phyloP scores from a whole-genome alignment of 2,797 vertebrate genomes.

The Malurus leucopterus region DNA sequence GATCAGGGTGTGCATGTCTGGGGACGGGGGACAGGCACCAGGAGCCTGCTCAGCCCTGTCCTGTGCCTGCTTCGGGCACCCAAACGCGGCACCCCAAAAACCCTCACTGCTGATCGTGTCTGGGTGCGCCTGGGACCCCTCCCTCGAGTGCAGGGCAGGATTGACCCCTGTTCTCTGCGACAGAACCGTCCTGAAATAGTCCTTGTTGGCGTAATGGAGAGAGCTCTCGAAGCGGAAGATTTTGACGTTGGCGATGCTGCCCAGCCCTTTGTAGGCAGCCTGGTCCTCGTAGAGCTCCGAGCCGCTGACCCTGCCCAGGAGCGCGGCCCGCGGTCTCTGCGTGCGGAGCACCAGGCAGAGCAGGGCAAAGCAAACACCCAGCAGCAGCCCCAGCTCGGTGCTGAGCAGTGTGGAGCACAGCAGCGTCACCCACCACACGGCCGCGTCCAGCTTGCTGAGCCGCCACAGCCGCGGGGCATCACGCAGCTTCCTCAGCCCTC shows the following conservation, averaged over 20 bases:
- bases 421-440: conserved; percentile 68
- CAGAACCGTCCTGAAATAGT: conserved; percentile 60
- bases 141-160: background rate
- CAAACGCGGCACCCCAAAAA: background rate
- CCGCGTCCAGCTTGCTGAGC: conserved; percentile 56
- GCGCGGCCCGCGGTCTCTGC: conserved; percentile 51
- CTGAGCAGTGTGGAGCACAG: conserved; percentile 56
- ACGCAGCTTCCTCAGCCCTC: conserved; percentile 42
- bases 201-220: conserved; percentile 68
- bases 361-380: conserved; percentile 58
- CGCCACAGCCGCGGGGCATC: conserved; percentile 58
- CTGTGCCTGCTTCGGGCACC: conserved; percentile 1
- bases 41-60: background rate
- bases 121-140: background rate
- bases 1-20: conserved; percentile 55
- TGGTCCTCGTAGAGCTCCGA: conserved; percentile 64
- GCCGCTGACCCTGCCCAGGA: conserved; percentile 49
- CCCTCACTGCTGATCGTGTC: background rate
- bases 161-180: conserved; percentile 50
- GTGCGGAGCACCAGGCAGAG: conserved; percentile 64
- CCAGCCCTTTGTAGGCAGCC: conserved; percentile 54
- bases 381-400: conserved; percentile 52
- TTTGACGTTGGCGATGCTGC: conserved; percentile 51
- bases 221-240: conserved; percentile 65
- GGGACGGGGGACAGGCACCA: background rate